Percentiles rank a stretch among this genome's conserved stretches.
These are phyloP conservation scores for Machaerirhynchus nigripectus DNA, from an alignment of 2,113 vertebrate species.

Conservation along the genomic window DNA sequence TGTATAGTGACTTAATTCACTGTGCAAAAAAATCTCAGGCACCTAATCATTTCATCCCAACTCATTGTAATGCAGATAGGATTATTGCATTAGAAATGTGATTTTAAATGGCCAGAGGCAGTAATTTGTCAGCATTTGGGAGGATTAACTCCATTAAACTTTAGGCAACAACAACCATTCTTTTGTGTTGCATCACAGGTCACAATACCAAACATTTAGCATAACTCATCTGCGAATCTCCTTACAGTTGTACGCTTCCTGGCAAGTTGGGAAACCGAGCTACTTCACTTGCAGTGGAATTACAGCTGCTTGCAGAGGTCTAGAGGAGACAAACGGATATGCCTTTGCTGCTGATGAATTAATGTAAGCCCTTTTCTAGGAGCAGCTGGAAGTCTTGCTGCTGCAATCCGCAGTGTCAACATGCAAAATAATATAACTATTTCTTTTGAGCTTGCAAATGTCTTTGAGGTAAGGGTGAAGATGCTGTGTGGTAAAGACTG, in stretches of 20 bases:
- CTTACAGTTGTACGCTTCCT: not conserved
- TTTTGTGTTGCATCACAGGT: constrained; percentile 54
- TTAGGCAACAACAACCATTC: constrained; percentile 41
- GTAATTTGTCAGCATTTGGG: constrained; percentile 72
- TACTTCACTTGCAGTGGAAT: not conserved
- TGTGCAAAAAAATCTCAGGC: constrained; percentile 66
- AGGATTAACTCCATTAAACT: constrained; percentile 70
- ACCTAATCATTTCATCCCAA: constrained; percentile 64
- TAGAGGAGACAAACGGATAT: not conserved
- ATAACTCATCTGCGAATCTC: not conserved
- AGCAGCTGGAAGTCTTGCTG: not conserved
- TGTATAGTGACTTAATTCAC: constrained; percentile 68
- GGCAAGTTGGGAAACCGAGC: not conserved
- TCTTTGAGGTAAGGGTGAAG: not conserved
- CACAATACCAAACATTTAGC: constrained; percentile 15
- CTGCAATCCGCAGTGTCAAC: not conserved
- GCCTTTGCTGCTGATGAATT: not conserved
- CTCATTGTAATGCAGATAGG: constrained; percentile 65
- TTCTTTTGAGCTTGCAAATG: not conserved
- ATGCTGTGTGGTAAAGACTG: not conserved
- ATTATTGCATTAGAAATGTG: constrained; percentile 74
- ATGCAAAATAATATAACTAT: not conserved
- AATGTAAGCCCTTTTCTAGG: not conserved
- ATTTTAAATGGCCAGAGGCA: constrained; percentile 67
- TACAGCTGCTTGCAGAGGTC: not conserved